Base-by-base conservation (phyloP, 2,797 vertebrate species). In the Neosalanx taihuensis region DNA sequence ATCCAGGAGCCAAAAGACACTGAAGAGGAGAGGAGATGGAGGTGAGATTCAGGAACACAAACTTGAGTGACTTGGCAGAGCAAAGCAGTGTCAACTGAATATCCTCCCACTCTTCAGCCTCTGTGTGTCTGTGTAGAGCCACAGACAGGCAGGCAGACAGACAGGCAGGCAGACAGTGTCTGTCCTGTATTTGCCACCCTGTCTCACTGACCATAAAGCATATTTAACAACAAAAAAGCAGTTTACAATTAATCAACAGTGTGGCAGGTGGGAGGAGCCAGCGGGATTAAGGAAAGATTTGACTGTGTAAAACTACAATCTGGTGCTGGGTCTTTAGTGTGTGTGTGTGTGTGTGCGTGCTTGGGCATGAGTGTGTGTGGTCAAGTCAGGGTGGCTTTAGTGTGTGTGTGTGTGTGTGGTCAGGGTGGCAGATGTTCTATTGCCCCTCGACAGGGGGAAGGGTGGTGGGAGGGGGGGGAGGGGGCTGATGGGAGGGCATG, bases 221-320 rank as follows among this genome's bases (percentile, higher is more conserved):
- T 85, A 83, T 89, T 90, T 85, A 63, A 79, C 75, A 73, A 81
- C 84, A 72, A 90, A 84, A 81, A 86, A 89, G 85, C 81, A 67
- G 85, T 82, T 76, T 79, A 86, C 86, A 91, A 89, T 90, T 90
- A 91, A 84, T 89, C 90, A 92, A 88, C 89, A 87, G 86, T 80
- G 75, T 56, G 41, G 70, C 7, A 46, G 41, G 41, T 12, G 41
- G 10, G 41, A 1, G 23, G 23, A 26, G 41, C 41, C 41, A 46
- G 41, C 49, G 71, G 88, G 88, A 92, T 94, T 91, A 92, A 75
- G 74, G 79, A 74, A 83, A 87, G 86, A 89, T 91, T 91, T 88
- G 83, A 86, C 82, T 81, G 85, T 72, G 83, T 81, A 64, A 87
- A 70, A 63, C 81, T 81, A 84, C 88, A 91, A 90, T 90, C 90